phyloP scores from a whole-genome alignment of 2,888 invertebrate genomes.

The Blastobasis lacticolella region DNA sequence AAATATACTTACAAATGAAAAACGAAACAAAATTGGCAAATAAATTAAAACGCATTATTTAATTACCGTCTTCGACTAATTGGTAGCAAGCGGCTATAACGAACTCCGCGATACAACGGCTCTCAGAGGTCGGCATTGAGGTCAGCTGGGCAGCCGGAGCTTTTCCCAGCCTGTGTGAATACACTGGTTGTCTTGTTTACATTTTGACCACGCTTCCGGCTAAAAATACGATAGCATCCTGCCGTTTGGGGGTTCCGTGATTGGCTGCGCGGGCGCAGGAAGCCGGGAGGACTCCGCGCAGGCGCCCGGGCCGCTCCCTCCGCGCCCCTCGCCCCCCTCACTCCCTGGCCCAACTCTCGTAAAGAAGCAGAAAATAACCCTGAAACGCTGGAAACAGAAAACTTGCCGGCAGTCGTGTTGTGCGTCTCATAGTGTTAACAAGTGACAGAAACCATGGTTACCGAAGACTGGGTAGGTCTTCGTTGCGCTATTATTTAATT shows the following conservation, averaged over 20 bases:
- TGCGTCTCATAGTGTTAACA: constrained; percentile 73
- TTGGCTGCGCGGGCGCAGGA: constrained; percentile 63
- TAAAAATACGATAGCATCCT: constrained; percentile 72
- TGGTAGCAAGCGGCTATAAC: not conserved
- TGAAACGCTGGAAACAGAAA: constrained; percentile 64
- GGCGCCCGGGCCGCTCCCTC: constrained; percentile 32
- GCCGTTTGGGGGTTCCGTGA: constrained; percentile 66
- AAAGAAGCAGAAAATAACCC: constrained; percentile 70
- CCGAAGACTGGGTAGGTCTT: constrained; percentile 68
- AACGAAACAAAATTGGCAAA: too few relatives aligned
- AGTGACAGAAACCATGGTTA: constrained; percentile 69
- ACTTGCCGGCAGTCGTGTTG: constrained; percentile 67
- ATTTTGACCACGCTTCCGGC: constrained; percentile 68
- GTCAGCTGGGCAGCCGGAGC: constrained; percentile 31
- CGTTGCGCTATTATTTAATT: too few relatives aligned
- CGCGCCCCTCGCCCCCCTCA: constrained; percentile 37
- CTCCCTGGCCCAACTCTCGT: constrained; percentile 53
- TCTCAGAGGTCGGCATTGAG: constrained; percentile 25
- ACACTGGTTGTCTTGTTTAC: constrained; percentile 60
- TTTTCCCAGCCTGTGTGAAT: constrained; percentile 35
- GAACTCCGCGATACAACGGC: constrained; percentile 16
- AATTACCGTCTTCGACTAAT: not conserved
- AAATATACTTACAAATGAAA: too few relatives aligned
- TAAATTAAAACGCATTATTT: too few relatives aligned
- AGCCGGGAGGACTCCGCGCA: constrained; percentile 50